Conservation (phyloP, 1,140 invertebrate species). For the Protaetia brevitarsis region DNA sequence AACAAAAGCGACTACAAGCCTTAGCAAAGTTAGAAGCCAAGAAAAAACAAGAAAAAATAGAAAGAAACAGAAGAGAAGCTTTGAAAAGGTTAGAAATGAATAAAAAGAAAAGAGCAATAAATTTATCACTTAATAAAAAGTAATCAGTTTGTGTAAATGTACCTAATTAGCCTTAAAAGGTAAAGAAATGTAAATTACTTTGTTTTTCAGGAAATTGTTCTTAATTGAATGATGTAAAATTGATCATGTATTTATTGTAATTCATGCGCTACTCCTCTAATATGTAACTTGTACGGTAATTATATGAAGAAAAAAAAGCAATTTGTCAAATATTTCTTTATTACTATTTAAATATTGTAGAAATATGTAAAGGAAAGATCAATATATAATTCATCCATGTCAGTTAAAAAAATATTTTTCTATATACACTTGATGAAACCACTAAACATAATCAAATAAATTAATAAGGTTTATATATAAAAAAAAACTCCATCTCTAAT, state of each 20-base stretch:
- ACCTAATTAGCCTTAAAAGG: too few relatives aligned
- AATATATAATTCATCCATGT: background rate
- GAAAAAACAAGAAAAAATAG: constrained; percentile 35
- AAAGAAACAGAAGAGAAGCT: constrained; percentile 26
- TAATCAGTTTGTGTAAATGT: too few relatives aligned
- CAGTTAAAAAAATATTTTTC: background rate
- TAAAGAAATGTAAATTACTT: too few relatives aligned
- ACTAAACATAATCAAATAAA: background rate
- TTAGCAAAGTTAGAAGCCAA: constrained; percentile 41
- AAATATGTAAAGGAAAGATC: constrained; percentile 6
- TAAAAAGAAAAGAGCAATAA: constrained; percentile 23
- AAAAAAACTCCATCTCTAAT: too few relatives aligned
- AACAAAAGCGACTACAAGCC: constrained; percentile 43
- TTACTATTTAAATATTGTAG: background rate
- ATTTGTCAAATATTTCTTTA: background rate
- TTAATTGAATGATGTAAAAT: too few relatives aligned
- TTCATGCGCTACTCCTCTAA: too few relatives aligned
- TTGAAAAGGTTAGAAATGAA: constrained; percentile 25
- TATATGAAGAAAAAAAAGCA: background rate
- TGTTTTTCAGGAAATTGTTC: too few relatives aligned
- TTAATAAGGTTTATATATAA: too few relatives aligned
- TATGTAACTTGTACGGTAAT: too few relatives aligned
- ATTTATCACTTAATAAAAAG: too few relatives aligned
- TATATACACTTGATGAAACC: background rate
- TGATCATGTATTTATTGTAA: too few relatives aligned